These are phyloP conservation scores for Andrena trimmerana DNA, from an alignment of 2,888 invertebrate genomes.

Conservation along the genomic window DNA sequence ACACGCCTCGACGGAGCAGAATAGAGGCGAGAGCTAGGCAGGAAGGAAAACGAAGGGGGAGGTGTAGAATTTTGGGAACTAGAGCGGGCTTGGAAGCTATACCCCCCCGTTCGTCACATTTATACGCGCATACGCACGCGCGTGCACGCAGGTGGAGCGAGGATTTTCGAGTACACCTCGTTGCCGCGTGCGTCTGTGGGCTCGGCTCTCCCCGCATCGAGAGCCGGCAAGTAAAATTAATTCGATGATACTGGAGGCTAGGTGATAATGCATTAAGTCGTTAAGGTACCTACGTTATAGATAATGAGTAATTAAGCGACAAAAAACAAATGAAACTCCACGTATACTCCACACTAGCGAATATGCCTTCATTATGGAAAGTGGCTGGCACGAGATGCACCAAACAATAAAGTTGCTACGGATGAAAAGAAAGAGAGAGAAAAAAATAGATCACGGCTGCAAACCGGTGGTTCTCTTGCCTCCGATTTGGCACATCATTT, in stretches of 20 bases:
- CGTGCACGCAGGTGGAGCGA: not conserved
- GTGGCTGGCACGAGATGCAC: conserved; percentile 80
- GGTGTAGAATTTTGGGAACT: not conserved
- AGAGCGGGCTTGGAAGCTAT: not conserved
- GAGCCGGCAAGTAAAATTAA: conserved; percentile 51
- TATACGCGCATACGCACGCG: conserved; percentile 7
- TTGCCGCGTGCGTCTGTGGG: conserved; percentile 15
- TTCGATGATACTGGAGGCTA: conserved; percentile 72
- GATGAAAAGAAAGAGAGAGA: conserved; percentile 41
- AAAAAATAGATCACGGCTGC: conserved; percentile 39
- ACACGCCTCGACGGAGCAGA: conserved; percentile 10
- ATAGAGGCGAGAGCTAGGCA: not conserved
- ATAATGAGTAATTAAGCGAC: conserved; percentile 73
- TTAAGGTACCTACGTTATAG: conserved; percentile 76
- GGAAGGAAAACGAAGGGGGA: not conserved
- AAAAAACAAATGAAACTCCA: conserved; percentile 66
- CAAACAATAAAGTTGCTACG: conserved; percentile 81
- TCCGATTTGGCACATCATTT: conserved; percentile 62
- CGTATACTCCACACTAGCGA: conserved; percentile 80
- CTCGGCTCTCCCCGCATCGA: conserved; percentile 28
- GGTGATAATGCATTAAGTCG: conserved; percentile 75
- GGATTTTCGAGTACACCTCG: conserved; percentile 9
- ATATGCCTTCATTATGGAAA: conserved; percentile 81
- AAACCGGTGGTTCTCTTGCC: conserved; percentile 62
- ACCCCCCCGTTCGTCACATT: conserved; percentile 8